Percentiles rank a stretch among this genome's conserved stretches.
Conservation (phyloP, 2,888 invertebrate species). For the Euspilapteryx auroguttella region DNA sequence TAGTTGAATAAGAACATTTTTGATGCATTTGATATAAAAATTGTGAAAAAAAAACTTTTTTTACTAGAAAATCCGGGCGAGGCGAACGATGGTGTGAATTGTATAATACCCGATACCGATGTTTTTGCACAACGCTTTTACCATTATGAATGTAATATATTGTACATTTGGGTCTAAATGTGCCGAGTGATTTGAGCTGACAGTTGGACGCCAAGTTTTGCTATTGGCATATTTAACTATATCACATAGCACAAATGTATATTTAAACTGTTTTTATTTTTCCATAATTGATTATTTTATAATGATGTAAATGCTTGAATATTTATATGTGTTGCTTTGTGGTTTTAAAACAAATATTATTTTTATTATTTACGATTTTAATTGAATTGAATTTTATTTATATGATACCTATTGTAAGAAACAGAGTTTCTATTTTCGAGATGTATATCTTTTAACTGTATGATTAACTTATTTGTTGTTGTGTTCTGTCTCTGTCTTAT, state of each 20-base stretch:
- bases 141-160: slow-evolving; percentile 57
- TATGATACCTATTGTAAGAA: slow-evolving; percentile 48
- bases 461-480: slow-evolving; percentile 57
- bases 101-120: slow-evolving; percentile 48
- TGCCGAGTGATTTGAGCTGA: slow-evolving; percentile 56
- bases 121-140: slow-evolving; percentile 52
- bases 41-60: slow-evolving; percentile 36
- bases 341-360: slow-evolving; percentile 54
- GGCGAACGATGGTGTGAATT: slow-evolving; percentile 45
- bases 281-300: background rate
- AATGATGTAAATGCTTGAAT: slow-evolving; percentile 8
- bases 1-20: slow-evolving; percentile 61
- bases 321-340: slow-evolving; percentile 50
- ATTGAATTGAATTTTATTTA: background rate
- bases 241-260: slow-evolving; percentile 28
- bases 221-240: slow-evolving; percentile 42
- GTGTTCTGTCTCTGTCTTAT: slow-evolving; percentile 34
- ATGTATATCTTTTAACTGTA: slow-evolving; percentile 33
- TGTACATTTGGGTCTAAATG: slow-evolving; percentile 61
- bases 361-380: slow-evolving; percentile 19
- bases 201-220: slow-evolving; percentile 54
- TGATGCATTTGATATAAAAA: slow-evolving; percentile 55
- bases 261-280: slow-evolving; percentile 39
- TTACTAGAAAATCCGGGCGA: slow-evolving; percentile 51
- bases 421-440: slow-evolving; percentile 52